A percentile compares a stretch with the other conserved stretches of the same genome.
phyloP scores from a whole-genome alignment of 2,888 invertebrate species.

The Epiperipatus broadwayi region DNA sequence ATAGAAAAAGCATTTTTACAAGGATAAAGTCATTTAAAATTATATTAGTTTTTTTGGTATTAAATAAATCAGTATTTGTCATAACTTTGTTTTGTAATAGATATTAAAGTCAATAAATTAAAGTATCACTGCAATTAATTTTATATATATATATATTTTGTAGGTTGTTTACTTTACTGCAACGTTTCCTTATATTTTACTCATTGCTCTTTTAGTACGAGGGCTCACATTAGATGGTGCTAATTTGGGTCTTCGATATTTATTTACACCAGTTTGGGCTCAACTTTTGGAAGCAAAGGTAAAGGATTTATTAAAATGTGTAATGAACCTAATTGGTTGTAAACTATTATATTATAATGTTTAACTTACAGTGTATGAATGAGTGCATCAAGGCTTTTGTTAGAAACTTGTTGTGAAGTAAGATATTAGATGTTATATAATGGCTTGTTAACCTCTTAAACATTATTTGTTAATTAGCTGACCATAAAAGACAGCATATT shows the following conservation, averaged over 20 bases:
- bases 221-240: conserved; percentile 79
- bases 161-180: conserved; percentile 76
- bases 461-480: too few relatives aligned
- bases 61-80: background rate
- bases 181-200: conserved; percentile 69
- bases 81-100: background rate
- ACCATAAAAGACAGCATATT: too few relatives aligned
- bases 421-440: too few relatives aligned
- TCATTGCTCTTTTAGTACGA: conserved; percentile 62
- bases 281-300: conserved; percentile 60
- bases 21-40: too few relatives aligned
- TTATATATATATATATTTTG: conserved; percentile 16
- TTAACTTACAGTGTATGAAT: too few relatives aligned
- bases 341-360: too few relatives aligned
- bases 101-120: too few relatives aligned
- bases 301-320: too few relatives aligned
- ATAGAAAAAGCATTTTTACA: background rate
- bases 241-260: conserved; percentile 58
- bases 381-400: too few relatives aligned
- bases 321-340: background rate
- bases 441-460: too few relatives aligned
- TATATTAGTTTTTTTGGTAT: background rate
- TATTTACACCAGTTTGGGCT: conserved; percentile 69
- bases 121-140: background rate
- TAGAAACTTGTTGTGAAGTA: too few relatives aligned